Conservation (phyloP, 2,888 invertebrate genomes). For the Abscondita cerata region DNA sequence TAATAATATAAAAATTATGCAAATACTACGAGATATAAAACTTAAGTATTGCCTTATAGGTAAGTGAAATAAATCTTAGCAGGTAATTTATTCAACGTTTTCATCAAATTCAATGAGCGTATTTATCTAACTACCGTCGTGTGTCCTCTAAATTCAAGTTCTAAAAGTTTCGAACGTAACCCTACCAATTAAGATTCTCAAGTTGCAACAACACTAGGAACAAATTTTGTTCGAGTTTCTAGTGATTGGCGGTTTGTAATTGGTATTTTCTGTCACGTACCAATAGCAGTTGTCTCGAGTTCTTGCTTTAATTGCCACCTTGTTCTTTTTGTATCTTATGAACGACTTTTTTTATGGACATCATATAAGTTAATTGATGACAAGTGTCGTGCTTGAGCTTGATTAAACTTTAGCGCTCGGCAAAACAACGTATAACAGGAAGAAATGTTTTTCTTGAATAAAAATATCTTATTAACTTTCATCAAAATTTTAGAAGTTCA, state of each 20-base stretch:
- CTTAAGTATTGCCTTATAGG: too few relatives aligned
- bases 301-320: constrained; percentile 28
- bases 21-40: too few relatives aligned
- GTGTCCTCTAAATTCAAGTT: constrained; percentile 22
- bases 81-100: neutral
- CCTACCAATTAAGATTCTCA: constrained; percentile 31
- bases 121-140: constrained; percentile 9
- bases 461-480: too few relatives aligned
- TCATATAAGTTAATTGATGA: neutral
- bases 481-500: too few relatives aligned
- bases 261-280: constrained; percentile 29
- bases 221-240: constrained; percentile 27
- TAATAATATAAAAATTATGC: too few relatives aligned
- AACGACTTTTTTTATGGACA: constrained; percentile 12
- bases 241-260: constrained; percentile 20
- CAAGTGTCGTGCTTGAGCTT: too few relatives aligned
- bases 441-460: too few relatives aligned
- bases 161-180: constrained; percentile 23
- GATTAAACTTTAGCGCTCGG: too few relatives aligned
- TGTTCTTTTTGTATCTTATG: constrained; percentile 9
- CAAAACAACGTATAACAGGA: too few relatives aligned
- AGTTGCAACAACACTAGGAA: constrained; percentile 28
- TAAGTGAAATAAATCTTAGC: too few relatives aligned
- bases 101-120: constrained; percentile 4
- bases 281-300: constrained; percentile 25